These are phyloP conservation scores for Drosophila setosimentum DNA, from an alignment of 2,888 invertebrate genomes.

Conservation along the genomic window DNA sequence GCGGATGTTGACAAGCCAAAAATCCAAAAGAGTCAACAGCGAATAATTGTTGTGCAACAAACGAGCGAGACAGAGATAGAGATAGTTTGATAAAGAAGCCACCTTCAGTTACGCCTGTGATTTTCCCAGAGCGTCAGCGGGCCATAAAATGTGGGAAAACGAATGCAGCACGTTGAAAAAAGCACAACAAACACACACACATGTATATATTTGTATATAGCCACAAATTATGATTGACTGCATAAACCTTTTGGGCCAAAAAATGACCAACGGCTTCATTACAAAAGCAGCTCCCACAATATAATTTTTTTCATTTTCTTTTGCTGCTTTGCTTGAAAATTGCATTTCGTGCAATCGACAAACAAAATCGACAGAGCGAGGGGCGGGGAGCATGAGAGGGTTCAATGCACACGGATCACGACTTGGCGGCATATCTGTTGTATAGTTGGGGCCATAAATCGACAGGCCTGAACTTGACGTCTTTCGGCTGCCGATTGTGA, in stretches of 20 bases:
- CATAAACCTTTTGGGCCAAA: constrained; percentile 32
- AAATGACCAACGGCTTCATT: constrained; percentile 71
- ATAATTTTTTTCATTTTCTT: constrained; percentile 8
- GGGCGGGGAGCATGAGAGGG: constrained; percentile 37
- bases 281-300: constrained; percentile 70
- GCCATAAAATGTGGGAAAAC: constrained; percentile 74
- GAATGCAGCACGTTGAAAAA: constrained; percentile 30
- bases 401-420: constrained; percentile 84
- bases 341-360: constrained; percentile 74
- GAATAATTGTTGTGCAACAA: constrained; percentile 57
- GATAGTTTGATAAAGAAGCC: background rate
- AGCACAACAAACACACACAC: background rate
- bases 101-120: constrained; percentile 64
- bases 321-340: constrained; percentile 53
- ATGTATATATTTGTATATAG: background rate
- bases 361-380: constrained; percentile 19
- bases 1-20: constrained; percentile 19
- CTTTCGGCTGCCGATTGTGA: constrained; percentile 50
- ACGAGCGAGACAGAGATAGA: constrained; percentile 1
- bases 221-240: constrained; percentile 72
- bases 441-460: constrained; percentile 41
- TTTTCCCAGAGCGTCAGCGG: constrained; percentile 69
- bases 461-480: constrained; percentile 55
- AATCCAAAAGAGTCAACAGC: constrained; percentile 35
- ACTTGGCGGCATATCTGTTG: constrained; percentile 57